Base-by-base conservation (phyloP, 2,113 vertebrate genomes). In the Acanthisitta chloris region DNA sequence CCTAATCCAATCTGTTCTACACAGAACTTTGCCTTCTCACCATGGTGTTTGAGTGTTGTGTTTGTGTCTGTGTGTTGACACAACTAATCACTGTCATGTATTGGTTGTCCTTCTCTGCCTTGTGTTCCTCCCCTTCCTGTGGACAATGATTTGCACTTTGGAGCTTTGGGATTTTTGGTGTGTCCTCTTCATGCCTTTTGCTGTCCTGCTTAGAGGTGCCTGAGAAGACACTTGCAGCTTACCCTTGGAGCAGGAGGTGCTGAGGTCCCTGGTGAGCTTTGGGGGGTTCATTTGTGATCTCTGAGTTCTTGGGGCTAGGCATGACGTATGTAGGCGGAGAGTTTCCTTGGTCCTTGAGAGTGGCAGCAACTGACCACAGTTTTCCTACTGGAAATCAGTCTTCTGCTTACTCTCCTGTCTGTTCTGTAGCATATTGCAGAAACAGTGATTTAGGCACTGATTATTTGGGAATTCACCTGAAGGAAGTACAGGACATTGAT, bases 361-460 rank as follows among this genome's bases (percentile, higher is more conserved):
- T 34, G 77, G 12, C 67, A 69, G 42, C 29, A 3, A 3, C 18
- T 28, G 58, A 31, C 23, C n/a, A 34, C 48, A 15, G n/a, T 9
- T 15, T 17, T 84, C 42, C 55, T 89, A 15, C 66, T 88, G 71
- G 58, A 33, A 73, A 17, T 90, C 72, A 24, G 8, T 10, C 57
- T 33, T 81, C 57, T 79, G 31, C 59, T 59, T 67, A 2, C 46
- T n/a, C n/a, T 57, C 34, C 15, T 40, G 45, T 16, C 66, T 42
- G 0, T 4, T n/a, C 33, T 65, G 48, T 46, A 2, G 52, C 15
- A 0, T 4, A 2, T 6, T n/a, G 36, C 18, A 29, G 17, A 17
- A 76, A 19, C 5, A 8, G 43, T 31, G 66, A 54, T 62, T 55
- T 14, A 31, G 88, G 48, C n/a, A 1, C 0, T 54, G 88, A 17